Conservation (phyloP, 2,113 vertebrate species). For the Microcebus jonahi region DNA sequence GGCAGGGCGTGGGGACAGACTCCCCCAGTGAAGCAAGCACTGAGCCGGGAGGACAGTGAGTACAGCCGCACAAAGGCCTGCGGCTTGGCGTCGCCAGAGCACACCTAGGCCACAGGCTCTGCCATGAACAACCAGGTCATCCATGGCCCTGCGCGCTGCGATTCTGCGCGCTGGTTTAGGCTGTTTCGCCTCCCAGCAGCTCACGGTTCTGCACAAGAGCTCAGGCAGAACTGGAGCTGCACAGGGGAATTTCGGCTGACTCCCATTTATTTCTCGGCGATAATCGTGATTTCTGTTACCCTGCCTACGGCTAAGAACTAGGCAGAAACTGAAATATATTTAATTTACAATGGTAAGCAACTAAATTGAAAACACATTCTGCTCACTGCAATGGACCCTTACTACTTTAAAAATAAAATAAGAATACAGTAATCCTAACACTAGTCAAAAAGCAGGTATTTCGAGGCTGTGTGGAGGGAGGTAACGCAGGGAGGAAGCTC, state of each 20-base stretch:
- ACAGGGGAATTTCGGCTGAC: not conserved
- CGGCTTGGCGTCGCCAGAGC: too few species aligned
- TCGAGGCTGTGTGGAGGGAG: too few species aligned
- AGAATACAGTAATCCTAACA: not conserved
- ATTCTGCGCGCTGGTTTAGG: not conserved
- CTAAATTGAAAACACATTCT: not conserved
- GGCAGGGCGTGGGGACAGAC: too few species aligned
- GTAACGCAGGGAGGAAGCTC: not conserved
- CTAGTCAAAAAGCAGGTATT: not conserved
- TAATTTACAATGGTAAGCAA: not conserved
- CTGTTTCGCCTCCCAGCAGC: not conserved
- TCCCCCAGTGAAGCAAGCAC: too few species aligned
- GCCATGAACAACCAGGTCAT: not conserved
- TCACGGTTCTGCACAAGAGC: not conserved
- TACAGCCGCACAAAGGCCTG: fast-evolving
- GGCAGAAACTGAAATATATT: not conserved
- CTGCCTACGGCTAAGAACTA: not conserved
- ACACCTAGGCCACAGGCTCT: not conserved
- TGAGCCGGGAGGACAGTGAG: not conserved
- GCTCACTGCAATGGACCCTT: not conserved
- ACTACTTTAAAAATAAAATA: not conserved
- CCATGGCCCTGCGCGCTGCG: not conserved
- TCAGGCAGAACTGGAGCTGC: not conserved
- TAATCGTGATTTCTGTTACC: not conserved
- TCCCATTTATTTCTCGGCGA: too few species aligned